Evolutionary conservation across 2,797 vertebrate genomes (phyloP), one percentile per base, ranked within the genome.

Genomic region (Florisuga fusca): DNA sequence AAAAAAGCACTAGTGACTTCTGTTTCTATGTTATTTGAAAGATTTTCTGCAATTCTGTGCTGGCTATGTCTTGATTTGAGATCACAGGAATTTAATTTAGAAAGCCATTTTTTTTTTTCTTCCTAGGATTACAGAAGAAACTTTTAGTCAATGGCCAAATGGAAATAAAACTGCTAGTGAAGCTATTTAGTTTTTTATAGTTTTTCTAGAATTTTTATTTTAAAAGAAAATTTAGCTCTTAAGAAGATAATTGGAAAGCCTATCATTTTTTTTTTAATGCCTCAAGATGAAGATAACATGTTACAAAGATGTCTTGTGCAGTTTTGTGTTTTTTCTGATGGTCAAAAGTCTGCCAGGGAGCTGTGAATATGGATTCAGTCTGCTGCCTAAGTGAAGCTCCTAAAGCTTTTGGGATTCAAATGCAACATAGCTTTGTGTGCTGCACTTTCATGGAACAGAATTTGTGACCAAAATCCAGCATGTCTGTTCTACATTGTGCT

Each of bases 401-500:
- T 68, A 23, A 57, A 85, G 75, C 34, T 59, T 61, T 15, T 14
- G 34, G 33, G 48, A 55, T 50, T 41, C 46, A 72, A 73, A 59
- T 63, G 14, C 31, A 76, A 27, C 34, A 48, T 55, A 2, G 0
- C 9, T 91, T 75, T 84, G 4, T 41, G 38, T 63, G 27, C 19
- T 76, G n/a, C 34, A 51, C 22, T 26, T 7, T 29, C 23, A 43
- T 2, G 2, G 43, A 79, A 88, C 36, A 7, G 18, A 93, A 84
- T 93, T 63, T 90, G 33, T 20, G 31, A 86, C 93, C 36, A 64
- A 9, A 91, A 59, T 95, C 93, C 53, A 55, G 55, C 14, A 16
- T 62, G 87, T 76, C 93, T 8, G 7, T 80, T 85, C 64, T 90
- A 82, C 29, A 64, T 13, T 51, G 34, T 92, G 78, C 90, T 97